A percentile compares a stretch with the other conserved stretches of the same genome.
Conservation (phyloP, 2,888 invertebrate genomes). For the Chelonus formosanus region DNA sequence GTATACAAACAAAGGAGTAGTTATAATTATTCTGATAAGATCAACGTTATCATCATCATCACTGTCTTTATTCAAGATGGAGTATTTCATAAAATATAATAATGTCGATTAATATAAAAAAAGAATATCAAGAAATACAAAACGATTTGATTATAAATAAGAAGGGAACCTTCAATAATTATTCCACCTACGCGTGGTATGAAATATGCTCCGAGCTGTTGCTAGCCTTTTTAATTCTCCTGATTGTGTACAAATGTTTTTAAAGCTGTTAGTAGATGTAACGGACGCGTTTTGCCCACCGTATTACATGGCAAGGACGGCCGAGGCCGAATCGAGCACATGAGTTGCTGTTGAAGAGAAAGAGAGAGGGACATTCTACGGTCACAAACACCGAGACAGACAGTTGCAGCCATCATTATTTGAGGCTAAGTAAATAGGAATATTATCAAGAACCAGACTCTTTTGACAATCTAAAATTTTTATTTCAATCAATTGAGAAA, state of each 20-base stretch:
- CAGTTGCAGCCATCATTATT: slow-evolving; percentile 5
- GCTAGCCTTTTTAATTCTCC: slow-evolving; percentile 30
- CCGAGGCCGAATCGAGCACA: slow-evolving; percentile 57
- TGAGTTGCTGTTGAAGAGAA: slow-evolving; percentile 40
- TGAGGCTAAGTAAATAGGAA: slow-evolving; percentile 8
- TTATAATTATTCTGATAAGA: slow-evolving; percentile 33
- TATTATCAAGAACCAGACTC: slow-evolving; percentile 28
- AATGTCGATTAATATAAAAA: not conserved
- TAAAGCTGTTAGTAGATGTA: slow-evolving; percentile 54
- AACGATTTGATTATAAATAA: slow-evolving; percentile 26
- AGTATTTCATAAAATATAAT: not conserved
- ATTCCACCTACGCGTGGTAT: slow-evolving; percentile 58
- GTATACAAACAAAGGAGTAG: no score
- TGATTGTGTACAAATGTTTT: slow-evolving; percentile 53
- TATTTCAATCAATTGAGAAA: no score
- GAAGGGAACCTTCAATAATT: slow-evolving; percentile 46
- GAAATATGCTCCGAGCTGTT: slow-evolving; percentile 45
- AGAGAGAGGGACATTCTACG: not conserved
- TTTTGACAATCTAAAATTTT: no score
- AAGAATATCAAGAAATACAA: slow-evolving; percentile 15
- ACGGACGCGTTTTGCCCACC: slow-evolving; percentile 36
- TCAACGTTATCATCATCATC: not conserved
- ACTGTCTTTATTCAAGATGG: no score
- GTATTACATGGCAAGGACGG: slow-evolving; percentile 62
- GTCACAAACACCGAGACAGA: slow-evolving; percentile 1